A percentile compares a stretch with the other conserved stretches of the same genome.
phyloP scores from a whole-genome alignment of 2,113 vertebrate genomes.

The Rhea americana region DNA sequence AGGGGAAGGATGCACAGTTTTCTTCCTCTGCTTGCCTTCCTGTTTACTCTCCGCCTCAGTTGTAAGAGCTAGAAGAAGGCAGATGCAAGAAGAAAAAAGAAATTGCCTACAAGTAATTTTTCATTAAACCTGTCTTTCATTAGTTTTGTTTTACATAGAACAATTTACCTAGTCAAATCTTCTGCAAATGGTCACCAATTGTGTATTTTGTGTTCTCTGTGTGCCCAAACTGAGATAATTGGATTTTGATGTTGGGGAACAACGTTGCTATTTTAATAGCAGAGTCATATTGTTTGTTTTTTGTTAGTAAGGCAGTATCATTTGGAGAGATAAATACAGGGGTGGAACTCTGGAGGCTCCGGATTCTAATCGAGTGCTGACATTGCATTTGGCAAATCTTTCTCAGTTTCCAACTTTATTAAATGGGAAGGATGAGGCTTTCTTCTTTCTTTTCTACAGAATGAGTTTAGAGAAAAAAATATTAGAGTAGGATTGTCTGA shows the following conservation, averaged over 20 bases:
- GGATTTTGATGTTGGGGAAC: background rate
- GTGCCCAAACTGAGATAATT: background rate
- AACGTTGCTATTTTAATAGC: background rate
- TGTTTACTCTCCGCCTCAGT: background rate
- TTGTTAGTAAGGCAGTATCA: accelerated
- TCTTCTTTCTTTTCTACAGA: background rate
- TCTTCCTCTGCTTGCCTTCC: background rate
- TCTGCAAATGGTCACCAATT: background rate
- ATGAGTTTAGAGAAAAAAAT: too few relatives aligned
- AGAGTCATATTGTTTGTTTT: background rate
- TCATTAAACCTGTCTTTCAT: background rate
- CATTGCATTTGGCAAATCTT: background rate
- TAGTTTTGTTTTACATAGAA: background rate
- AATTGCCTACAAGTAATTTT: background rate
- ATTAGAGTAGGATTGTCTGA: background rate
- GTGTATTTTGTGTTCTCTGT: background rate
- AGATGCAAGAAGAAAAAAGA: background rate
- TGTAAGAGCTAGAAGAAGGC: background rate
- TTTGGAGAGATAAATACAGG: background rate
- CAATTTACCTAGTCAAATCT: background rate
- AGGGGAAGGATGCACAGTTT: background rate
- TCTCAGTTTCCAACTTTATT: background rate
- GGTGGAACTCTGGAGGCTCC: background rate
- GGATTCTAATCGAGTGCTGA: background rate
- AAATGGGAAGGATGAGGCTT: background rate